Percentiles rank a stretch among this genome's conserved stretches.
Evolutionary conservation across 37 sponge, comb jelly and placozoan genomes (phyloP).

Genomic region (Axinella damicornis): DNA sequence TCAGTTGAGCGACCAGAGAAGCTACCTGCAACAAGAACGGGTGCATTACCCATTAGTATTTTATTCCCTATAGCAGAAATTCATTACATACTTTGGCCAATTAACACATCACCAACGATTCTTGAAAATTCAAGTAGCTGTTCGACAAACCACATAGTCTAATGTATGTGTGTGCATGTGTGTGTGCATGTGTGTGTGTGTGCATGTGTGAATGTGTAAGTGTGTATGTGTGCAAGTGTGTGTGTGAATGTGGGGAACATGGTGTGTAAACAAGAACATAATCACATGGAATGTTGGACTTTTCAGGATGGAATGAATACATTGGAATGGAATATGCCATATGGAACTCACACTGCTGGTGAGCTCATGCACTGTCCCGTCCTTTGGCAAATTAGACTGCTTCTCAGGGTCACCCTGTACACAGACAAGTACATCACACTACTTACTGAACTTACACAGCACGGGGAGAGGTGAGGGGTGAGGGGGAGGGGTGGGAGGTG

Average conservation of each 20-base stretch:
- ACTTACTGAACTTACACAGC: no score
- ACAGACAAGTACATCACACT: no score
- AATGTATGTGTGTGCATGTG: not conserved
- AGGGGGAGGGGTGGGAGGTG: no score
- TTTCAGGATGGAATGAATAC: no score
- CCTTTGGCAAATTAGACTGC: slow-evolving; percentile 85
- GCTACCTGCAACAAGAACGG: slow-evolving; percentile 1
- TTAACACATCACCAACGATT: slow-evolving; percentile 64
- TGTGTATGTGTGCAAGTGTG: no score
- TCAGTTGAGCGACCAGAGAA: slow-evolving; percentile 11
- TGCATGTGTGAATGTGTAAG: no score
- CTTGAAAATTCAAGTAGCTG: slow-evolving; percentile 77
- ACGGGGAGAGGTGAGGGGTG: no score
- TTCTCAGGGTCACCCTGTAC: slow-evolving; percentile 86
- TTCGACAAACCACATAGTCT: slow-evolving; percentile 90
- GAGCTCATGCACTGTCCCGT: slow-evolving; percentile 96
- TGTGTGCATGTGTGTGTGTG: no score
- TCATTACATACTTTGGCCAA: slow-evolving; percentile 29
- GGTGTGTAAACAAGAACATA: no score
- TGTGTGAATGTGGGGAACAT: not conserved
- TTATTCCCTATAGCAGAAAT: not conserved
- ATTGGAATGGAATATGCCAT: no score
- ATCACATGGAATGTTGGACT: no score
- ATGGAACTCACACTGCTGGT: slow-evolving; percentile 93
- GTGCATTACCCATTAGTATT: no score